phyloP scores from a whole-genome alignment of 2,113 vertebrate genomes.

The Cochlearius cochlearius region DNA sequence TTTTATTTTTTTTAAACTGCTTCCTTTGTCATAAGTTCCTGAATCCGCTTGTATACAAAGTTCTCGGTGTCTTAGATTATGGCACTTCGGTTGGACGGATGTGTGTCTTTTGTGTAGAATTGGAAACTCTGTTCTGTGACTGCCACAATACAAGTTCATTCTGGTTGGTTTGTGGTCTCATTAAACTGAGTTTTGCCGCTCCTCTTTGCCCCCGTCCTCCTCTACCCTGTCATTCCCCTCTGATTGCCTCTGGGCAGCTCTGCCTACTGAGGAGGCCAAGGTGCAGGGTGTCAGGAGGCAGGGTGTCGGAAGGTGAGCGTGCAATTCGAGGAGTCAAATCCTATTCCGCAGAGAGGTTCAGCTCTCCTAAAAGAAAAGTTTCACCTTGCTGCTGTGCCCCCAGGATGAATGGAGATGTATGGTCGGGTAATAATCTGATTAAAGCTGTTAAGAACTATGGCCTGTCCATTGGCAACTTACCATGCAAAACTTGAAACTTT shows the following conservation, averaged over 20 bases:
- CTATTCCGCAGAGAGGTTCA: background rate
- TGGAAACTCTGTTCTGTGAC: background rate
- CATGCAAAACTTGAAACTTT: background rate
- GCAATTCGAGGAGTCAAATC: background rate
- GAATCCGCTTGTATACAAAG: background rate
- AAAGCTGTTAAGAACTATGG: background rate
- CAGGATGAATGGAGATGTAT: background rate
- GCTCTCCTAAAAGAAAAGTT: background rate
- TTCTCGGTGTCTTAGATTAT: background rate
- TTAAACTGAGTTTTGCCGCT: background rate
- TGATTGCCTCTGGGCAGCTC: background rate
- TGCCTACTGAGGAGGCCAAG: background rate
- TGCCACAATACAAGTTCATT: background rate
- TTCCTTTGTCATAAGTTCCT: background rate
- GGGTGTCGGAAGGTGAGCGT: background rate
- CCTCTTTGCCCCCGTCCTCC: background rate
- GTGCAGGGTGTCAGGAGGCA: background rate
- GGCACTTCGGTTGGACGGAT: background rate
- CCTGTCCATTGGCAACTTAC: background rate
- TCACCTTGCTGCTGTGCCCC: background rate
- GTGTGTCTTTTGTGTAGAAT: background rate
- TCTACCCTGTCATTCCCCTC: background rate
- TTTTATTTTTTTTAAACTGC: background rate
- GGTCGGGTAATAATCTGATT: background rate
- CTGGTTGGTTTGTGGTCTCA: background rate